These are phyloP conservation scores for Seira musarum DNA, from an alignment of 2,888 invertebrate species.

Conservation along the genomic window DNA sequence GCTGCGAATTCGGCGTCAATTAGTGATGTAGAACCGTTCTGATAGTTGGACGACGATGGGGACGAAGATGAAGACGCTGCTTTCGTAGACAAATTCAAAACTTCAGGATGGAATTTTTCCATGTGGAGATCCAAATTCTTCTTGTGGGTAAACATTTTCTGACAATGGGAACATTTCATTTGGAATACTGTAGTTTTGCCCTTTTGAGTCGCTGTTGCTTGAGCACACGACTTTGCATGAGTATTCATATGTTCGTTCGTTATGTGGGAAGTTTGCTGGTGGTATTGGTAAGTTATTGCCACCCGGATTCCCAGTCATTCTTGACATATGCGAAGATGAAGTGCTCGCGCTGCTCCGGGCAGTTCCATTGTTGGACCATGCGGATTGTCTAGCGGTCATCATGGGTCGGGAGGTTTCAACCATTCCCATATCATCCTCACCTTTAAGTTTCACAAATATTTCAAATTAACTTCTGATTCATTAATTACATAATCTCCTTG, in stretches of 20 bases:
- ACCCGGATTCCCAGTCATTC: constrained; percentile 14
- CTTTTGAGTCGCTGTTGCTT: constrained; percentile 58
- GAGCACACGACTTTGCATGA: constrained; percentile 57
- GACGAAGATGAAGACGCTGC: constrained; percentile 44
- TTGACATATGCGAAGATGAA: constrained; percentile 15
- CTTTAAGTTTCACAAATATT: constrained; percentile 7
- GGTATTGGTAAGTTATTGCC: constrained; percentile 16
- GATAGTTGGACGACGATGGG: constrained; percentile 35
- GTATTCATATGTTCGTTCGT: constrained; percentile 49
- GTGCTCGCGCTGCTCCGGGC: background rate
- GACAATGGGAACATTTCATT: constrained; percentile 62
- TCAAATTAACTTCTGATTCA: background rate
- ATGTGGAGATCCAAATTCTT: constrained; percentile 61
- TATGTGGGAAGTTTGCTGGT: constrained; percentile 41
- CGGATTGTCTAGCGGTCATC: constrained; percentile 6
- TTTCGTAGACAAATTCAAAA: constrained; percentile 46
- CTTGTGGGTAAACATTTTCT: constrained; percentile 63
- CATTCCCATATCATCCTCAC: constrained; percentile 29
- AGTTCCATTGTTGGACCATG: constrained; percentile 17
- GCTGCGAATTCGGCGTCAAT: constrained; percentile 25
- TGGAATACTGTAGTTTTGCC: constrained; percentile 62
- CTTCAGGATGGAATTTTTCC: constrained; percentile 59
- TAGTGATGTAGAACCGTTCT: background rate
- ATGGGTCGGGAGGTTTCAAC: constrained; percentile 20
- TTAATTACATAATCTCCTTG: background rate